These are phyloP conservation scores for Egretta garzetta DNA, from an alignment of 2,113 vertebrate genomes.

Conservation along the genomic window DNA sequence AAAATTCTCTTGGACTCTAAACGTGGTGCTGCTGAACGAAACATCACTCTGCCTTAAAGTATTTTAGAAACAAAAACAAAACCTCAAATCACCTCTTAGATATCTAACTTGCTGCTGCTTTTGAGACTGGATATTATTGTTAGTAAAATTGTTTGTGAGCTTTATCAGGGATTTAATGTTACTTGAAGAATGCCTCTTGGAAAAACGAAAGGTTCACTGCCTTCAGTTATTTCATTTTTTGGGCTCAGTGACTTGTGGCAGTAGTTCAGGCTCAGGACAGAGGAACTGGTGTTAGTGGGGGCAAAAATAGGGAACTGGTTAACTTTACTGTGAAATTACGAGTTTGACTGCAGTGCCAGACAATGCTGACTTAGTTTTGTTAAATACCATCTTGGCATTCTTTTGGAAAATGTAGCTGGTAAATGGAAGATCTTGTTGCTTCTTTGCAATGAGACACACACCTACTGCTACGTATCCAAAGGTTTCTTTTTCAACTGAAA, in stretches of 20 bases:
- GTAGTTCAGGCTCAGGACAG: not conserved
- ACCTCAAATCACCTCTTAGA: not conserved
- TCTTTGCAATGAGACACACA: not conserved
- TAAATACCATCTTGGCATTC: not conserved
- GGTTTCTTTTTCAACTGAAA: not conserved
- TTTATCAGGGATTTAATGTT: constrained; percentile 86
- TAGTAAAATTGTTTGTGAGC: constrained; percentile 78
- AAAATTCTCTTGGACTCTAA: not conserved
- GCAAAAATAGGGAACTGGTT: not conserved
- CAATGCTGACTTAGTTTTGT: not conserved
- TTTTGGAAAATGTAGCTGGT: not conserved
- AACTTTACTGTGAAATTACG: not conserved
- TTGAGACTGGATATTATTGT: constrained; percentile 61
- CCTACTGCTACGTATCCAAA: not conserved
- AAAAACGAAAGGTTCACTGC: not conserved
- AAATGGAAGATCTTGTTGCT: not conserved
- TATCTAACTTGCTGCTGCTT: constrained; percentile 77
- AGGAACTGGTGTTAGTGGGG: not conserved
- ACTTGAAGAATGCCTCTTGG: constrained; percentile 82
- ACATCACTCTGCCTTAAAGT: not conserved
- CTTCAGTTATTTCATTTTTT: not conserved
- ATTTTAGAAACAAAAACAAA: not conserved
- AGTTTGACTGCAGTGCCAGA: not conserved
- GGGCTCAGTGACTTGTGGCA: not conserved
- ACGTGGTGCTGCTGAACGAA: not conserved